phyloP scores from a whole-genome alignment of 2,797 vertebrate genomes.

The Salmo trutta region DNA sequence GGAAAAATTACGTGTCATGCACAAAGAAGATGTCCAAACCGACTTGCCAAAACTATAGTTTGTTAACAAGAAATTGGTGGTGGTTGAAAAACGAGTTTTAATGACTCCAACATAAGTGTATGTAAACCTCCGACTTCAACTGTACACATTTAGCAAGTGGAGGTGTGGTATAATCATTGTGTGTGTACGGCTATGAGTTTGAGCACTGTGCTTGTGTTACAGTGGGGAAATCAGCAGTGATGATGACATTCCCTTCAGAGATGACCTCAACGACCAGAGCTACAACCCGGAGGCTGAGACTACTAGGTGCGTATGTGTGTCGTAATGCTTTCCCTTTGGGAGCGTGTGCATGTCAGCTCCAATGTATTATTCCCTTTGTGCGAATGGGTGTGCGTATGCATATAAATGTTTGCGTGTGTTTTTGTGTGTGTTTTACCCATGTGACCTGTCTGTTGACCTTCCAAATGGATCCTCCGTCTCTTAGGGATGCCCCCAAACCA shows the following conservation, averaged over 20 bases:
- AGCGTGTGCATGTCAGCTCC: not conserved
- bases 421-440: too few species aligned
- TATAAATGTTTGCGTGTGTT: too few species aligned
- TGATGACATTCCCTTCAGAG: constrained; percentile 93
- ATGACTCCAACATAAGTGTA: too few species aligned
- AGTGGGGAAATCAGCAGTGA: constrained; percentile 91
- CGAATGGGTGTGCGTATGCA: not conserved
- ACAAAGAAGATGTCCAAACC: too few species aligned
- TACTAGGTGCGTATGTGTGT: constrained; percentile 69
- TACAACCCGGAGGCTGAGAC: constrained; percentile 88
- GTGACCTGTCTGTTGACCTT: not conserved
- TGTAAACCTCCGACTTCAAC: too few species aligned
- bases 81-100: too few species aligned
- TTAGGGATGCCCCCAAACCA: constrained; percentile 85
- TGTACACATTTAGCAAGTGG: too few species aligned
- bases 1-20: too few species aligned
- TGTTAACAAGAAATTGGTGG: too few species aligned
- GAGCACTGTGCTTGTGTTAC: constrained; percentile 18
- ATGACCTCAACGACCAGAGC: constrained; percentile 94
- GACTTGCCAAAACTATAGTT: too few species aligned
- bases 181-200: not conserved
- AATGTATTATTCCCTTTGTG: not conserved
- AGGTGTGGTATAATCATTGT: not conserved
- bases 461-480: not conserved
- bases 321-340: constrained; percentile 13